phyloP scores from a whole-genome alignment of 2,113 vertebrate species.

The Hippolais icterina region DNA sequence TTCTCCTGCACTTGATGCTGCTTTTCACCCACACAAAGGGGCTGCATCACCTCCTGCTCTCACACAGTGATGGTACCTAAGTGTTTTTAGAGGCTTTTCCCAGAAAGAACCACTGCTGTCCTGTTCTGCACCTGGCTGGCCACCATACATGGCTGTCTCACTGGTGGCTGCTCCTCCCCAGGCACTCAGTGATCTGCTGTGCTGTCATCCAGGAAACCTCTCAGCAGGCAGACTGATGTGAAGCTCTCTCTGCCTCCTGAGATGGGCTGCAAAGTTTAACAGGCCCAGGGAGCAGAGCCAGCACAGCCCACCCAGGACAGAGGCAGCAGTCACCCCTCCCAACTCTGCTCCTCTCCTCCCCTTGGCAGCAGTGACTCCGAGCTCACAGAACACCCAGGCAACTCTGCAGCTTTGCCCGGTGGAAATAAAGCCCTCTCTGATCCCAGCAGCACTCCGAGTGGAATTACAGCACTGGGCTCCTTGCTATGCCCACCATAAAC shows the following conservation, averaged over 20 bases:
- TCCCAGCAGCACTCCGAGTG: accelerated
- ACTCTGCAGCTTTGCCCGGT: neutral
- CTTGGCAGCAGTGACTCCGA: accelerated
- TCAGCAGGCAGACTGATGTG: accelerated
- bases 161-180: neutral
- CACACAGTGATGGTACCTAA: accelerated
- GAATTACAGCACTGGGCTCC: neutral
- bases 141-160: accelerated
- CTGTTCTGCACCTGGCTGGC: neutral
- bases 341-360: neutral
- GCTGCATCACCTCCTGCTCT: neutral
- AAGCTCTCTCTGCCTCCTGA: neutral
- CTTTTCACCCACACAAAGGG: neutral
- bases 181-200: neutral
- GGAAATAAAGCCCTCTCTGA: neutral
- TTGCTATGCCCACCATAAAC: neutral
- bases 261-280: neutral
- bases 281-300: neutral
- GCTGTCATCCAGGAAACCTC: accelerated
- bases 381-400: neutral
- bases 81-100: neutral
- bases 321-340: accelerated
- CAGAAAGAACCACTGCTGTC: neutral
- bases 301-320: neutral
- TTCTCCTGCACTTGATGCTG: neutral